Evolutionary conservation across 2,113 vertebrate genomes (phyloP).

Genomic region (Ciconia boyciana): DNA sequence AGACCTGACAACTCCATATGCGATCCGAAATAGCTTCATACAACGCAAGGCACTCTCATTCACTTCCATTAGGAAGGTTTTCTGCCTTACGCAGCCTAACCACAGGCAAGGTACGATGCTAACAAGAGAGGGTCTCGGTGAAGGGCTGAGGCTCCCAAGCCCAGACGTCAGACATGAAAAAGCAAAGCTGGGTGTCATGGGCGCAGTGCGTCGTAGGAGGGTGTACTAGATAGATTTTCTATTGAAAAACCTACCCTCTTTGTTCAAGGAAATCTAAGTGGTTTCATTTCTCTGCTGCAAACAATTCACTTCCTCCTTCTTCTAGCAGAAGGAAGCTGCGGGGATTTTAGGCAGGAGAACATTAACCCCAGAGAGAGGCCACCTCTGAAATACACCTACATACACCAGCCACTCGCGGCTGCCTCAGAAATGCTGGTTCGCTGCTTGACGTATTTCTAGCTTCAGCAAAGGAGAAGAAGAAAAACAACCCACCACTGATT

Average conservation of each 20-base stretch:
- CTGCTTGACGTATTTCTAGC: slow-evolving; percentile 62
- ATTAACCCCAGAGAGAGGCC: slow-evolving; percentile 52
- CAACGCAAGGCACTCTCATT: neutral
- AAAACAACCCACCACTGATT: slow-evolving; percentile 25
- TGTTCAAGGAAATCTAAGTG: slow-evolving; percentile 15
- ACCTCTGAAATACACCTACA: slow-evolving; percentile 39
- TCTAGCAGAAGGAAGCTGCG: slow-evolving; percentile 3
- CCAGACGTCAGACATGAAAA: neutral
- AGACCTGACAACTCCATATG: neutral
- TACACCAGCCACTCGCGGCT: slow-evolving; percentile 1
- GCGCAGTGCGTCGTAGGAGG: neutral
- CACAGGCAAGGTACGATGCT: neutral
- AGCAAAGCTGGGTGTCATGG: neutral
- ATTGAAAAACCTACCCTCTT: neutral
- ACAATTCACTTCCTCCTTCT: slow-evolving; percentile 57
- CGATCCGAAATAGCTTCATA: neutral
- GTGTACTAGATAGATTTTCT: neutral
- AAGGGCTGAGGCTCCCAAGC: neutral
- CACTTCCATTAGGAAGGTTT: neutral
- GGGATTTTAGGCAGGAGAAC: slow-evolving; percentile 25
- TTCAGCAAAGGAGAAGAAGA: neutral
- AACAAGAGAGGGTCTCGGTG: neutral
- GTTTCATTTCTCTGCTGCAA: slow-evolving; percentile 44
- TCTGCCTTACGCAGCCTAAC: neutral
- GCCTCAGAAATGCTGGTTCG: slow-evolving; percentile 17